Base-by-base conservation (phyloP, 2,797 vertebrate genomes). In the Cossypha dichroa region DNA sequence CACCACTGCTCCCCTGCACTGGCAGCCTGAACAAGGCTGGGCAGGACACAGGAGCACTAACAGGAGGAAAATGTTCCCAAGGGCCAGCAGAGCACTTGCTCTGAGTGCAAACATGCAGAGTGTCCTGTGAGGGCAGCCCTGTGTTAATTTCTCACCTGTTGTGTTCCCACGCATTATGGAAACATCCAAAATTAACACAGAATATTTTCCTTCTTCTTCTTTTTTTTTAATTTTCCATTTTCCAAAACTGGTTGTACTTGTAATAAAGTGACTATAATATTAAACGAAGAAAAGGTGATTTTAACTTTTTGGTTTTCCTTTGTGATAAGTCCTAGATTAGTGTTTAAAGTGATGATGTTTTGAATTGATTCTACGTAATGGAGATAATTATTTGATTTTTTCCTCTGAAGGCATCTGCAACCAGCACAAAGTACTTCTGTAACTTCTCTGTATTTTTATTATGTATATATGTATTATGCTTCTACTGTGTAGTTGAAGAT, bases 1-100 rank as follows among this genome's bases (percentile, higher is more conserved):
- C 76, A 41, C 0, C 3, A 17, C 33, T 22, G 48, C 23, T 41
- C n/a, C 52, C 15, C 9, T 0, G 40, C 62, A 4, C 34, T 25
- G 7, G 21, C 28, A 41, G 7, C 22, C 40, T 48, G 25, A 15
- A 18, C 12, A 33, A 31, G 10, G 10, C 7, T 13, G 14, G n/a
- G 15, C 34, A 46, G 55, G 46, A 38, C 22, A n/a, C 33, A 19
- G 72, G 6, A 1, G 1, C 28, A 23, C 43, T 33, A 8, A 25
- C 69, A 41, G 41, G 12, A 34, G 41, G 18, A 29, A 8, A 49
- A 29, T n/a, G 11, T 49, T 76, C 28, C 62, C 45, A 19, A 28
- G 73, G 43, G 29, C 5, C 45, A 76, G 31, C 34, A 64, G 41
- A 69, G 58, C 69, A 19, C 28, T 13, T 23, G 15, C 45, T 66